phyloP scores from a whole-genome alignment of 2,797 vertebrate species.

The Lophotriccus pileatus region DNA sequence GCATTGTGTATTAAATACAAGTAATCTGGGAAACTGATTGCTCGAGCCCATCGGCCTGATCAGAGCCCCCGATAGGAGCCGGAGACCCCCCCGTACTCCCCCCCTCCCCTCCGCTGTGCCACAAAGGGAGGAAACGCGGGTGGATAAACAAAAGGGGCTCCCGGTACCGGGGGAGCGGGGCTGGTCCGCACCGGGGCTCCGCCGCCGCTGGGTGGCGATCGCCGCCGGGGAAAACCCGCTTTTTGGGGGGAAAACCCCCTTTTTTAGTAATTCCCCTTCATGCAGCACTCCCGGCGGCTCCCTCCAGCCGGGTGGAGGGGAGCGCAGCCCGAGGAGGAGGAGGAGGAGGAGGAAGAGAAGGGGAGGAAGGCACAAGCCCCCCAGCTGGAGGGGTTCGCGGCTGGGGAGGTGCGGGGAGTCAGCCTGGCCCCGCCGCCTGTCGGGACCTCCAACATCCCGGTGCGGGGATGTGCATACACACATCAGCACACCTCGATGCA shows the following conservation, averaged over 20 bases:
- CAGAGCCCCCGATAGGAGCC: slow-evolving; percentile 76
- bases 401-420: background rate
- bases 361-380: background rate
- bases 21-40: slow-evolving; percentile 97
- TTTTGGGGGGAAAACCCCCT: accelerated
- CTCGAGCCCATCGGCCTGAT: slow-evolving; percentile 83
- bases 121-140: slow-evolving; percentile 76
- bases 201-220: slow-evolving; percentile 17
- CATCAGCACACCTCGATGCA: background rate
- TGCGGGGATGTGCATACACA: background rate
- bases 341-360: background rate
- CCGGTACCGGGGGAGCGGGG: slow-evolving; percentile 67
- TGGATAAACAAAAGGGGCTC: slow-evolving; percentile 74
- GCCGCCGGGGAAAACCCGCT: background rate
- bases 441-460: background rate
- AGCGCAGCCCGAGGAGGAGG: background rate
- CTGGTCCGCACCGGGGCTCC: background rate
- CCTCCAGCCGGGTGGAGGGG: background rate
- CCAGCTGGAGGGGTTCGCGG: background rate
- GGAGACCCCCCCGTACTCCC: background rate
- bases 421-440: background rate
- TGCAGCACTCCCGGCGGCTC: background rate
- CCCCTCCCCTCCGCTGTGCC: slow-evolving; percentile 7
- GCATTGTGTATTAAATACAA: slow-evolving; percentile 99
- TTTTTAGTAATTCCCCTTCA: background rate